Percentiles rank a stretch among this genome's conserved stretches.
Conservation (phyloP, 2,888 invertebrate genomes). For the Drosophila engyochracea region DNA sequence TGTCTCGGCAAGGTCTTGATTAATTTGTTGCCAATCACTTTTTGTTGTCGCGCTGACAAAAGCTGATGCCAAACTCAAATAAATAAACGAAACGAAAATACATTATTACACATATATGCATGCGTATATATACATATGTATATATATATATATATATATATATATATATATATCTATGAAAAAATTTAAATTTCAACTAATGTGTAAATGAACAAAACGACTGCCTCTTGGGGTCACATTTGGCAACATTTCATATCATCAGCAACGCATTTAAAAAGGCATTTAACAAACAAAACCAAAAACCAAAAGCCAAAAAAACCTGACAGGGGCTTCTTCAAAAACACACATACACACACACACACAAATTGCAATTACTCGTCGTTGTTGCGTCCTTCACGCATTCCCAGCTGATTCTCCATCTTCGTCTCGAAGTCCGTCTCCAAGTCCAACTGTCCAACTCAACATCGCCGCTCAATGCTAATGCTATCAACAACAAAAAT, state of each 20-base stretch:
- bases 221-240: slow-evolving; percentile 76
- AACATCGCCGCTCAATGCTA: slow-evolving; percentile 53
- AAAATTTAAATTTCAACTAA: slow-evolving; percentile 74
- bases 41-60: slow-evolving; percentile 72
- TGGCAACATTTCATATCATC: slow-evolving; percentile 77
- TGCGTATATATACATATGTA: slow-evolving; percentile 10
- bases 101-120: slow-evolving; percentile 30
- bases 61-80: slow-evolving; percentile 63
- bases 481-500: slow-evolving; percentile 46
- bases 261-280: slow-evolving; percentile 70
- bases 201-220: slow-evolving; percentile 74
- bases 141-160: slow-evolving; percentile 6
- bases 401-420: slow-evolving; percentile 58
- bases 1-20: slow-evolving; percentile 74
- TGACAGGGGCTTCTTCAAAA: slow-evolving; percentile 61
- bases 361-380: slow-evolving; percentile 56
- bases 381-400: slow-evolving; percentile 73
- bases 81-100: slow-evolving; percentile 51
- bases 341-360: not conserved
- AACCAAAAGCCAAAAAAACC: slow-evolving; percentile 5
- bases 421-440: slow-evolving; percentile 34
- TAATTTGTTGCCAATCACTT: slow-evolving; percentile 81
- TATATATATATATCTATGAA: not conserved
- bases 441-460: slow-evolving; percentile 7
- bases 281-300: slow-evolving; percentile 45